Percentiles rank a stretch among this genome's conserved stretches.
Evolutionary conservation across 2,797 vertebrate genomes (phyloP).

Genomic region (Amblyopsis hoosieri): DNA sequence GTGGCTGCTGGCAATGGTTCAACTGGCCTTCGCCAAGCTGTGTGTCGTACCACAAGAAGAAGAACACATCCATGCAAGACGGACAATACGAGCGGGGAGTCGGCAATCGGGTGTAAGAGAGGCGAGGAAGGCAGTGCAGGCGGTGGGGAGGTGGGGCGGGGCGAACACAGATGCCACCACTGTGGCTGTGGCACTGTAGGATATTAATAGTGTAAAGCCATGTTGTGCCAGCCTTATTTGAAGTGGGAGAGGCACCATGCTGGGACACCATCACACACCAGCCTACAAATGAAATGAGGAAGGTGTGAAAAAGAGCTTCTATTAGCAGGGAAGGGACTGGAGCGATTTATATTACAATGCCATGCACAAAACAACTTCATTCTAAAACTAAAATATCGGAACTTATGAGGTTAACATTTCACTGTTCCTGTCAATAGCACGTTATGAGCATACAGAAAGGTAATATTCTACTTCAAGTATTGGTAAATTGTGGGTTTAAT

Average conservation of each 20-base stretch:
- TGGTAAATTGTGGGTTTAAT: conserved; percentile 16
- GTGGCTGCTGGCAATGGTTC: conserved; percentile 64
- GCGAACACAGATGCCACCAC: conserved; percentile 78
- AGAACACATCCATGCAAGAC: conserved; percentile 57
- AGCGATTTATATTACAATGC: not conserved
- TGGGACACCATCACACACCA: conserved; percentile 66
- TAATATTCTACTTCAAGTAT: not conserved
- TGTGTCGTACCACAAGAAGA: conserved; percentile 50
- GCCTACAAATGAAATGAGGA: conserved; percentile 71
- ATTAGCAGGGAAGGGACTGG: not conserved
- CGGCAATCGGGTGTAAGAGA: conserved; percentile 28
- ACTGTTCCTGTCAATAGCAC: not conserved
- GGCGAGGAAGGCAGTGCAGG: conserved; percentile 39
- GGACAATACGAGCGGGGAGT: conserved; percentile 35
- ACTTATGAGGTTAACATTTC: too few relatives aligned
- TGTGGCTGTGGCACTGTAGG: conserved; percentile 67
- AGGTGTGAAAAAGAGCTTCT: conserved; percentile 54
- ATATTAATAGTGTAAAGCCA: conserved; percentile 77
- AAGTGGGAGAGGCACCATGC: conserved; percentile 53
- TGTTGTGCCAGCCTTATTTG: conserved; percentile 72
- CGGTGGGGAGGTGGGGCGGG: not conserved
- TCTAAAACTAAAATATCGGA: too few relatives aligned
- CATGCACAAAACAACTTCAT: too few relatives aligned
- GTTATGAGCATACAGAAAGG: too few relatives aligned
- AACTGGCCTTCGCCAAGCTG: conserved; percentile 68